These are phyloP conservation scores for Galleria mellonella DNA, from an alignment of 1,140 invertebrate species.

Conservation along the genomic window DNA sequence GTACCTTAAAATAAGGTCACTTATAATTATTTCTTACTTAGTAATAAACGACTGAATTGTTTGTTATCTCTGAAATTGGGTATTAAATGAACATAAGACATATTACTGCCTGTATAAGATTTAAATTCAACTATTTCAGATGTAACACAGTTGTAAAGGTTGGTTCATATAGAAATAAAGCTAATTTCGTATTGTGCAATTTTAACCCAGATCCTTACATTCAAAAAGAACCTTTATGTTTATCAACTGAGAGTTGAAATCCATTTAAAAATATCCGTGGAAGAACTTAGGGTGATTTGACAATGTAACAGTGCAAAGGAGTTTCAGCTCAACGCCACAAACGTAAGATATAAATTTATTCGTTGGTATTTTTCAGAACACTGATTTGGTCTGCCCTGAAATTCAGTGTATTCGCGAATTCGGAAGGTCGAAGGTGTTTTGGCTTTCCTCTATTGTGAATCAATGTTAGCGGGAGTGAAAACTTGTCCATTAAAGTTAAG, in stretches of 20 bases:
- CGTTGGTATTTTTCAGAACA: background rate
- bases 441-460: background rate
- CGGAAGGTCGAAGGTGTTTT: background rate
- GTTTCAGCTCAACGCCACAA: too few relatives aligned
- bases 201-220: background rate
- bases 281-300: background rate
- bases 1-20: too few relatives aligned
- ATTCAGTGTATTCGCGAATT: conserved; percentile 2
- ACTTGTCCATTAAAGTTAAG: background rate
- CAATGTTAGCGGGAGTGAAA: background rate
- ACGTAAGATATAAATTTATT: background rate
- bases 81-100: too few relatives aligned
- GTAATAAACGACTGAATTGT: too few relatives aligned
- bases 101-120: too few relatives aligned
- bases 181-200: conserved; percentile 2
- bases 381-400: background rate
- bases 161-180: background rate
- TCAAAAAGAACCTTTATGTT: background rate
- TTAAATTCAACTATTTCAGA: too few relatives aligned
- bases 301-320: too few relatives aligned
- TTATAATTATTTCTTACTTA: too few relatives aligned
- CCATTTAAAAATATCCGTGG: background rate
- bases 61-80: too few relatives aligned
- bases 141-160: too few relatives aligned
- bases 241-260: background rate